Percentiles rank a stretch among this genome's conserved stretches.
These are phyloP conservation scores for Aphaenogaster ashmeadi DNA, from an alignment of 1,140 invertebrate species.

Conservation along the genomic window DNA sequence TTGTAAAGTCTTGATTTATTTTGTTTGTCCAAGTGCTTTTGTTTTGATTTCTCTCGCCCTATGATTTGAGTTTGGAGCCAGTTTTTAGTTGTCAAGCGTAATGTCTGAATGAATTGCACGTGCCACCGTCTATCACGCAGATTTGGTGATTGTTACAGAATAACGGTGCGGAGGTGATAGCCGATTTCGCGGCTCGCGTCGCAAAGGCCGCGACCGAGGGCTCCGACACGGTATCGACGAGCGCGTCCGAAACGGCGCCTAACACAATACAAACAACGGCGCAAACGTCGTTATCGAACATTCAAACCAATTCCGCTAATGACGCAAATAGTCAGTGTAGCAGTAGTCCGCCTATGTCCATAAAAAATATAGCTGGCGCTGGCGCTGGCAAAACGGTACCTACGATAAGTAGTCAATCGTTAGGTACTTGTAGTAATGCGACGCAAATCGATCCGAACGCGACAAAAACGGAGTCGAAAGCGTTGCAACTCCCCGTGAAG, in stretches of 20 bases:
- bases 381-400: slow-evolving; percentile 54
- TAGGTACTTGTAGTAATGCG: slow-evolving; percentile 68
- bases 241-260: slow-evolving; percentile 53
- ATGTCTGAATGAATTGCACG: slow-evolving; percentile 60
- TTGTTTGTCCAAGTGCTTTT: slow-evolving; percentile 69
- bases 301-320: slow-evolving; percentile 72
- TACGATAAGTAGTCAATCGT: slow-evolving; percentile 70
- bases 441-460: slow-evolving; percentile 67
- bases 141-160: slow-evolving; percentile 85
- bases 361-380: slow-evolving; percentile 70
- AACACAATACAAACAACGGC: slow-evolving; percentile 66
- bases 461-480: slow-evolving; percentile 77
- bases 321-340: slow-evolving; percentile 76
- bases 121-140: slow-evolving; percentile 82
- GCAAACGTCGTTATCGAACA: slow-evolving; percentile 67
- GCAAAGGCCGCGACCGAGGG: slow-evolving; percentile 81
- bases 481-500: slow-evolving; percentile 73
- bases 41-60: slow-evolving; percentile 70
- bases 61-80: slow-evolving; percentile 77
- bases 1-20: slow-evolving; percentile 70
- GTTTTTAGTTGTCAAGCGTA: slow-evolving; percentile 80
- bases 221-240: slow-evolving; percentile 69
- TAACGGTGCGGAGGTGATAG: slow-evolving; percentile 79
- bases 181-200: slow-evolving; percentile 83
- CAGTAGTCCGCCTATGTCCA: slow-evolving; percentile 66